Base-by-base conservation (phyloP, 2,113 vertebrate genomes). In the Cygnus atratus region DNA sequence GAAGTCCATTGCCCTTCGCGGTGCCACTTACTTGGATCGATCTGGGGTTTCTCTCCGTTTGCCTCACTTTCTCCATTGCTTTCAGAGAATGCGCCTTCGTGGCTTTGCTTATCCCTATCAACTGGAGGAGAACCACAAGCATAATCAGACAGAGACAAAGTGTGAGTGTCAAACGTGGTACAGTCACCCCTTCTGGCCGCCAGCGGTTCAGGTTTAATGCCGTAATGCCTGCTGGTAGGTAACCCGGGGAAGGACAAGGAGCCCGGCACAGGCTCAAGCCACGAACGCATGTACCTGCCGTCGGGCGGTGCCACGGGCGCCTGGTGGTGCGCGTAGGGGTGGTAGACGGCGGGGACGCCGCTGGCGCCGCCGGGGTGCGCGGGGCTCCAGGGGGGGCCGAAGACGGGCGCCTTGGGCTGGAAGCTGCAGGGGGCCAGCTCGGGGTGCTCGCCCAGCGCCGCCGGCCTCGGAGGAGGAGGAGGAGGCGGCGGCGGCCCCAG, bases 151-250 rank as follows among this genome's bases (percentile, higher is more conserved):
- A 99, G 98, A 98, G 99, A 98, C 97, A 99, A 97, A 95, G 99
- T 98, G 98, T 99, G 99, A 75, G 99, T 98, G 98, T 99, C 99
- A 98, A 99, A 98, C 97, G 99, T 98, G 96, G 98, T 98, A 97
- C 98, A 98, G 97, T 98, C 97, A 96, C 98, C 98, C 97, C 98
- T 98, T 73, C 98, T 98, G 97, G 98, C 98, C 95, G 98, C 93
- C 95, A 99, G 97, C 63, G 99, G 99, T 97, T 99, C 99, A 80
- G 99, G 98, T 98, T 99, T 99, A 98, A 99, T 98, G 97, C 99
- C 99, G 91, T 99, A 99, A 94, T 99, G 99, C 98, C 98, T 98
- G 97, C 98, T 96, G 95, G 99, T 98, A 95, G 99, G 98, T 97
- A 99, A 98, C 98, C 99, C 99, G 93, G 99, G 98, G 98, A 99